Evolutionary conservation across 2,113 vertebrate species (phyloP), one percentile per base, ranked within the genome.

Genomic region (Camelus dromedarius): DNA sequence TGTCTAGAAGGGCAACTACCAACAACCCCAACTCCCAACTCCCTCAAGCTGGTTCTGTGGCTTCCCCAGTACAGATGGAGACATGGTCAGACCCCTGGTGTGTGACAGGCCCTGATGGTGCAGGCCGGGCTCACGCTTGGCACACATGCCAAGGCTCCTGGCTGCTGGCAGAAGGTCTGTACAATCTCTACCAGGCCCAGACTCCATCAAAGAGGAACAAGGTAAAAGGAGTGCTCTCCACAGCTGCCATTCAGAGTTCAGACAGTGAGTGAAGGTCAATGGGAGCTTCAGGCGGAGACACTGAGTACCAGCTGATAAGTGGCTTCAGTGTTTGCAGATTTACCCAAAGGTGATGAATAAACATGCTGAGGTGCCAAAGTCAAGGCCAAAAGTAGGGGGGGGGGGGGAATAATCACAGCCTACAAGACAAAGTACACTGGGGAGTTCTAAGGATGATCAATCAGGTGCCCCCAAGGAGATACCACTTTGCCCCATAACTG

Each of bases 1-100:
- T 87, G 95, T 82, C 88, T 30, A 97, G 96, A 97, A 97, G 80
- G 50, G 60, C 19, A 69, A 91, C 96, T 93, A 98, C n/a, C n/a
- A 72, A n/a, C 20, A 5, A 67, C 2, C 46, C 35, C 80, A 52
- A 96, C 35, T 56, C 38, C 88, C 46, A 28, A 12, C 42, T 83
- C 54, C 42, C 48, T 4, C 2, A 0, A 64, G 75, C 18, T 13
- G 38, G 28, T 32, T 72, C 64, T 64, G 32, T 64, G 69, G 69
- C 50, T 20, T 66, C 58, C 76, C 83, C 22, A 18, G 38, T 5
- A n/a, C 28, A 73, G n/a, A 32, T 0, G 35, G 58, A 80, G 16
- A 80, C 24, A 16, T 0, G 9, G n/a, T 48, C 16, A 70, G 56
- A 50, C 19, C 64, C 50, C 14, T 20, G 3, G 30, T 6, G 18